These are phyloP conservation scores for Sycobia sp. DNA, from an alignment of 1,140 invertebrate species.

Conservation along the genomic window DNA sequence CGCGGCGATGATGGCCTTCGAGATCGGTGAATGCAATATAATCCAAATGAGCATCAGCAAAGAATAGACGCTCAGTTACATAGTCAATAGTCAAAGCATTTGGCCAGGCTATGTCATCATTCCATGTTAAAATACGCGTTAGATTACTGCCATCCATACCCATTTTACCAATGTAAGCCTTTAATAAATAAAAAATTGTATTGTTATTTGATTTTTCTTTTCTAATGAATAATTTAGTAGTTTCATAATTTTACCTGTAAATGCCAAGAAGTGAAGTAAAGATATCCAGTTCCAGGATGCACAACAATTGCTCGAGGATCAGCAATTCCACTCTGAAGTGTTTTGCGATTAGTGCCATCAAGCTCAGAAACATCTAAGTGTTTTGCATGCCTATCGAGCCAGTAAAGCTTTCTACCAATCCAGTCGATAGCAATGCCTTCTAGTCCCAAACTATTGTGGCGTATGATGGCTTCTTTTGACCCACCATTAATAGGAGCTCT, in stretches of 20 bases:
- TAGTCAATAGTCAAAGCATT: constrained; percentile 97
- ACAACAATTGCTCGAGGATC: constrained; percentile 94
- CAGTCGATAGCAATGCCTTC: constrained; percentile 98
- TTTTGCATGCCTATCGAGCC: constrained; percentile 95
- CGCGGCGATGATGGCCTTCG: constrained; percentile 83
- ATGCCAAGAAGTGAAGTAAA: constrained; percentile 97
- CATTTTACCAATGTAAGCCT: constrained; percentile 96
- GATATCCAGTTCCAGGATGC: constrained; percentile 91
- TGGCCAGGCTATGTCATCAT: constrained; percentile 96
- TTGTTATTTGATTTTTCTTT: background rate
- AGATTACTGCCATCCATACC: constrained; percentile 96
- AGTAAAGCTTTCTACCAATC: constrained; percentile 95
- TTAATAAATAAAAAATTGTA: constrained; percentile 16
- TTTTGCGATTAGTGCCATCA: constrained; percentile 89
- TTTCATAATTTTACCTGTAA: constrained; percentile 66
- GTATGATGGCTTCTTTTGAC: constrained; percentile 81
- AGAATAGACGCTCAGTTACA: constrained; percentile 92
- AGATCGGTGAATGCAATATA: constrained; percentile 94
- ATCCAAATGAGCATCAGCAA: constrained; percentile 98
- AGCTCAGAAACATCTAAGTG: constrained; percentile 91
- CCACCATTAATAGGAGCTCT: constrained; percentile 56
- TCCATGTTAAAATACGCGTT: constrained; percentile 86
- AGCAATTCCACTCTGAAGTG: constrained; percentile 82
- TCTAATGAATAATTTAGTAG: too few relatives aligned
- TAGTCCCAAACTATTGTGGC: constrained; percentile 91